Percentiles rank a stretch among this genome's conserved stretches.
Evolutionary conservation across 2,888 invertebrate genomes (phyloP).

Genomic region (Eremobia ochroleuca): DNA sequence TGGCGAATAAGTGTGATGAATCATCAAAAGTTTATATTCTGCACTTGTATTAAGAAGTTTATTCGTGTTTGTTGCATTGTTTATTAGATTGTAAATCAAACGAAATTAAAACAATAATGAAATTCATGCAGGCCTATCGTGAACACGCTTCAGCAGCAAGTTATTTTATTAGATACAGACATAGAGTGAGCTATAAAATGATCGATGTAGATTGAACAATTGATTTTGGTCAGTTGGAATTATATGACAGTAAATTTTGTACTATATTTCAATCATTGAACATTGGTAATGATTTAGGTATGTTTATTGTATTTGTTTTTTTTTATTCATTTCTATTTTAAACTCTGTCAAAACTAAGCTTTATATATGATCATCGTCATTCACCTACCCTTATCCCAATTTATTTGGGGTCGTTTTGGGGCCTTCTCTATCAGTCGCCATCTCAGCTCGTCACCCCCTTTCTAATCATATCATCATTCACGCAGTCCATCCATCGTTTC

Average conservation of each 20-base stretch:
- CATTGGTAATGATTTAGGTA: not conserved
- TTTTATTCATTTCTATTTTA: not conserved
- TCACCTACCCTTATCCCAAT: not conserved
- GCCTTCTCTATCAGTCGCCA: not conserved
- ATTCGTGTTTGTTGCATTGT: not conserved
- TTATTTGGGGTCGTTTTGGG: no score
- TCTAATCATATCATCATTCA: not conserved
- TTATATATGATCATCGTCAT: no score
- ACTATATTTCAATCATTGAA: slow-evolving; percentile 25
- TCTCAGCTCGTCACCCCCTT: not conserved
- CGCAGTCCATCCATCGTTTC: not conserved
- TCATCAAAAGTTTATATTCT: no score
- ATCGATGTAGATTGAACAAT: slow-evolving; percentile 46
- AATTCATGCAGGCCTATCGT: slow-evolving; percentile 23
- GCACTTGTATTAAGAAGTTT: no score
- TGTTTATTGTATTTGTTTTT: not conserved
- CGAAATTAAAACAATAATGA: slow-evolving; percentile 30
- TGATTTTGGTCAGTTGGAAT: slow-evolving; percentile 21
- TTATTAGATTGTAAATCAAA: slow-evolving; percentile 28
- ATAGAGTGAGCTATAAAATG: slow-evolving; percentile 46
- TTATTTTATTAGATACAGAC: slow-evolving; percentile 22
- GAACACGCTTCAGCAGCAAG: slow-evolving; percentile 29
- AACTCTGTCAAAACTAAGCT: not conserved
- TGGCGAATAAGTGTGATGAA: no score
- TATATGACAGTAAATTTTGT: slow-evolving; percentile 20